Base-by-base conservation (phyloP, 2,888 invertebrate genomes). In the Seira musarum region DNA sequence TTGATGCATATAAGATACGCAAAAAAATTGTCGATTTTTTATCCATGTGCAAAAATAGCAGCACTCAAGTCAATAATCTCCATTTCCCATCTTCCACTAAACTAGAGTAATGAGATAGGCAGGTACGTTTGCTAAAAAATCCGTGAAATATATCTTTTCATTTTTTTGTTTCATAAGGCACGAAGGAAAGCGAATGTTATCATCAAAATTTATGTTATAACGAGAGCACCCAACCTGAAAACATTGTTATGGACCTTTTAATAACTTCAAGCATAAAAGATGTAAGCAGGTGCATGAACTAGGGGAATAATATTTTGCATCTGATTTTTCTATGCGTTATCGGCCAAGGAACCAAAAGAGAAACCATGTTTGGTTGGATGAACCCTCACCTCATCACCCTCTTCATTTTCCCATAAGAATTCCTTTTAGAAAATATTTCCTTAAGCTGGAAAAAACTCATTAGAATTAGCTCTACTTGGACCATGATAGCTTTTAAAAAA, bases 281-380 rank as follows among this genome's bases (percentile, higher is more conserved):
- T 22, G 60, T 60, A 60, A 60, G n/a, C 60, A 60, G 60, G 60
- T 60, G 60, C 60, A 60, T 60, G 60, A 60, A 60, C 60, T 21
- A 60, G 21, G 21, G 3, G 21, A 60, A 60, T 15, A 19, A 6
- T 60, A 10, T 60, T 60, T 60, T 21, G 5, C 60, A 49, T 60
- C n/a, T 60, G 22, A 22, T 19, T 53, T 53, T 53, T 15, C 17
- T 53, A 60, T 60, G 22, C 19, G 53, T n/a, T 60, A 60, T 60
- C 60, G 60, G 60, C 60, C 60, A 60, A 60, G 60, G 60, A 60
- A 60, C 60, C 22, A 60, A 60, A n/a, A 3, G 2, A 49, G 17
- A 30, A 53, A 53, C 53, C 53, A 53, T 15, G 60, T 21, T 60
- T 60, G 60, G 60, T 60, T 19, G 19, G 60, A 60, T 60, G 60